phyloP scores from a whole-genome alignment of 2,888 invertebrate species.

The Phasia obesa region DNA sequence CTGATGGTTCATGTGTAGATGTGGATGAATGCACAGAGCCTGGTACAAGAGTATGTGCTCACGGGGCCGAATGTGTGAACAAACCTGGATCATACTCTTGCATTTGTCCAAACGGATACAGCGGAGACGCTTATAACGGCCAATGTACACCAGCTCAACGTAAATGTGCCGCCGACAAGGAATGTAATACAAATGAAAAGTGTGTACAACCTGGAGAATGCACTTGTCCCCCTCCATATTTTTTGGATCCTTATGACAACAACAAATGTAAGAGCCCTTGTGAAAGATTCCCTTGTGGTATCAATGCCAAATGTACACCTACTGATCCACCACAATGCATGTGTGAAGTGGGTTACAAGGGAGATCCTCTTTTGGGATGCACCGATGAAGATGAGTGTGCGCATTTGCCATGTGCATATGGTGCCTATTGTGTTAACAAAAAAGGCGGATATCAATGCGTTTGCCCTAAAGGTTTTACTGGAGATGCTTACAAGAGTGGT shows the following conservation, averaged over 20 bases:
- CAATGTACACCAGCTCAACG: constrained; percentile 92
- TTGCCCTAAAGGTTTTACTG: constrained; percentile 91
- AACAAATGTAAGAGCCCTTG: constrained; percentile 96
- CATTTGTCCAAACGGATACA: constrained; percentile 90
- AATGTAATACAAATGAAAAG: constrained; percentile 93
- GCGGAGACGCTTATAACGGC: constrained; percentile 91
- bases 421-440: constrained; percentile 93
- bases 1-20: constrained; percentile 91
- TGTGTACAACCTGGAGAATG: constrained; percentile 96
- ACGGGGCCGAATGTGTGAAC: constrained; percentile 93
- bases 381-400: constrained; percentile 93
- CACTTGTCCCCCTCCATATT: constrained; percentile 95
- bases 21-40: constrained; percentile 92
- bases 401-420: constrained; percentile 92
- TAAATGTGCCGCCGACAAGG: constrained; percentile 90
- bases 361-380: constrained; percentile 92
- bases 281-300: constrained; percentile 94
- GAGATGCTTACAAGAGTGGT: constrained; percentile 92
- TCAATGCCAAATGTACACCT: constrained; percentile 94
- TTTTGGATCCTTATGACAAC: constrained; percentile 90
- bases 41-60: constrained; percentile 89
- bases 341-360: constrained; percentile 93
- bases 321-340: constrained; percentile 94
- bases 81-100: constrained; percentile 90
- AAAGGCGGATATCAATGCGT: constrained; percentile 93